phyloP scores from a whole-genome alignment of 2,113 vertebrate genomes.

The Myanophis thanlyinensis region DNA sequence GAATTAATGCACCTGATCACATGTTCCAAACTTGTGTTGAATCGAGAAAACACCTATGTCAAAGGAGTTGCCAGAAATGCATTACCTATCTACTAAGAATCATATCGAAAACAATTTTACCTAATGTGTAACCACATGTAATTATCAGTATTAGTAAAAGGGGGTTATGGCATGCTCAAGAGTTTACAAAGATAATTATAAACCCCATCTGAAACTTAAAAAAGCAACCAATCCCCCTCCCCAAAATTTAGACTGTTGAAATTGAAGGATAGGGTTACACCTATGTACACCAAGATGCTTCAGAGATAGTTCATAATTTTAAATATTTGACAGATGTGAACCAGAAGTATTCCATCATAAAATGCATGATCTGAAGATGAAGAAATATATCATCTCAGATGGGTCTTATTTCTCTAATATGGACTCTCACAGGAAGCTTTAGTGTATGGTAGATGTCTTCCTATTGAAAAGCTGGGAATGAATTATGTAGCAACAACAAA shows the following conservation, averaged over 20 bases:
- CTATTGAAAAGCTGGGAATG: neutral
- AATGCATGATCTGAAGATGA: neutral
- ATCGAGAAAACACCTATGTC: neutral
- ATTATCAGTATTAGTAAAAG: neutral
- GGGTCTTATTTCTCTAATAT: neutral
- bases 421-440: neutral
- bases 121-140: neutral
- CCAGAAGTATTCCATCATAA: neutral
- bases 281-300: neutral
- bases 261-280: neutral
- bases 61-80: neutral
- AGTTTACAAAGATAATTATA: neutral
- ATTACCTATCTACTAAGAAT: neutral
- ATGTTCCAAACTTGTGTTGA: neutral
- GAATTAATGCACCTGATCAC: neutral
- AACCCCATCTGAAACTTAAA: neutral
- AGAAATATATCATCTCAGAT: neutral
- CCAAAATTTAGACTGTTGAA: neutral
- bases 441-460: neutral
- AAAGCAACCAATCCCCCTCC: neutral
- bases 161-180: neutral
- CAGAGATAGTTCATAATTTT: neutral
- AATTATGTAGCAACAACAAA: neutral
- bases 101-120: neutral
- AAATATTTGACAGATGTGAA: neutral